Evolutionary conservation across 2,888 invertebrate species (phyloP), one percentile per base, ranked within the genome.

Genomic region (Philereme vetulata): DNA sequence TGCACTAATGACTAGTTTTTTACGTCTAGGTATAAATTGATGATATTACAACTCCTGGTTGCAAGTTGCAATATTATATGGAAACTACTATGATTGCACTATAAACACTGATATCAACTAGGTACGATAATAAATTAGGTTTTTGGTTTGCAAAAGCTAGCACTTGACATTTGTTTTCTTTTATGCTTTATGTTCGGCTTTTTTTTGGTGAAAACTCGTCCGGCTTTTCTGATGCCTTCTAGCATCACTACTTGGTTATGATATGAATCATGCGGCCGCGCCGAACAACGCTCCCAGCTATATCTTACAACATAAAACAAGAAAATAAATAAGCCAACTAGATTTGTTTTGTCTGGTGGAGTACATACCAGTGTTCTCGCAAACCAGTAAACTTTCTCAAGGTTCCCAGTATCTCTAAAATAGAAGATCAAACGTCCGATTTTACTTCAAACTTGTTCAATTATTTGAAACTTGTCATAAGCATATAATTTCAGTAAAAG

Each of bases 261-360:
- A 74, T 81, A 84, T 88, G 87, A 88, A 80, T 88, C 87, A 89
- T 81, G 74, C 75, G 68, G 52, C 52, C 56, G 53, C 61, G 57
- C 66, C 64, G 64, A 68, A 62, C 71, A 76, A 74, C 77, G 72
- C 76, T 76, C 73, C 71, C 71, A 73, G 75, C 62, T 63, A 48
- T 74, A 72, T 71, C 76, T 75, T 75, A 71, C 71, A 70, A 68
- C 65, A 68, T 72, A 72, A 76, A 76, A 81, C 62, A 60, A 74
- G 68, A 80, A 79, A 75, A 76, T 74, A 78, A 79, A 79, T 73
- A 77, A 77, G 67, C 70, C 68, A 70, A 60, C 64, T 67, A 69
- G 68, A 74, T 76, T 77, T 77, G 72, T 77, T 76, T 74, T 71
- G 70, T 78, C 72, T 72, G 73, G 58, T 65, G 49, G 66, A 66